phyloP scores from a whole-genome alignment of 1,140 invertebrate genomes.

The Bathynomus jamesi region DNA sequence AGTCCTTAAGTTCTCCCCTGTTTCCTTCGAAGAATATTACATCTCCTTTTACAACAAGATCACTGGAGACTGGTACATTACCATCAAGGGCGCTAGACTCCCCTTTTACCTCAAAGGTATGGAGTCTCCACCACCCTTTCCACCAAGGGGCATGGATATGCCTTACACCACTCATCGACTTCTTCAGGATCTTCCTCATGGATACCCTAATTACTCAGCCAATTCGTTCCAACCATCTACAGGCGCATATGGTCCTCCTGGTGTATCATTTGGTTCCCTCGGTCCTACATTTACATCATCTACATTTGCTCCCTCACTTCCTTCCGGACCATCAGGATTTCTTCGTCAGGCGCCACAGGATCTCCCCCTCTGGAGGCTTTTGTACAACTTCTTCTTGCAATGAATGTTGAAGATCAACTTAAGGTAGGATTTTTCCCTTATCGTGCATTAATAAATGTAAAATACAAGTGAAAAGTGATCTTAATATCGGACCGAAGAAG shows the following conservation, averaged over 20 bases:
- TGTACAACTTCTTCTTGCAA: slow-evolving; percentile 36
- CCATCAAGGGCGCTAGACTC: slow-evolving; percentile 20
- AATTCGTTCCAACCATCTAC: slow-evolving; percentile 31
- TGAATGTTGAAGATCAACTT: slow-evolving; percentile 37
- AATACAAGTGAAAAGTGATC: background rate
- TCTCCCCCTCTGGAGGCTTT: slow-evolving; percentile 35
- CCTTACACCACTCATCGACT: slow-evolving; percentile 28
- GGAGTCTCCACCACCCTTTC: slow-evolving; percentile 24
- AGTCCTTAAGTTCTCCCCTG: slow-evolving; percentile 17
- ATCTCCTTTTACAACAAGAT: slow-evolving; percentile 19
- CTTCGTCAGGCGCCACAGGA: slow-evolving; percentile 25
- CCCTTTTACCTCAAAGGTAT: slow-evolving; percentile 8
- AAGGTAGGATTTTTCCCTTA: slow-evolving; percentile 20
- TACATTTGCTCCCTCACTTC: slow-evolving; percentile 24
- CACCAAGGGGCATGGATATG: slow-evolving; percentile 28
- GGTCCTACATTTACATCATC: slow-evolving; percentile 31
- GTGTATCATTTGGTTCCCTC: slow-evolving; percentile 32
- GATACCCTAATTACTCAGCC: slow-evolving; percentile 31
- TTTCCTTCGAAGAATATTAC: slow-evolving; percentile 25
- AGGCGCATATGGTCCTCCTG: slow-evolving; percentile 30
- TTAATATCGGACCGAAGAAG: background rate
- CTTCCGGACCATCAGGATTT: slow-evolving; percentile 26
- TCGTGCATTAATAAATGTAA: background rate
- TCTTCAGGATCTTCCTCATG: slow-evolving; percentile 24
- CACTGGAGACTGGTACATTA: slow-evolving; percentile 21